Percentiles rank a stretch among this genome's conserved stretches.
Conservation (phyloP, 92 coral and sea anemone genomes). For the Muricea muricata region DNA sequence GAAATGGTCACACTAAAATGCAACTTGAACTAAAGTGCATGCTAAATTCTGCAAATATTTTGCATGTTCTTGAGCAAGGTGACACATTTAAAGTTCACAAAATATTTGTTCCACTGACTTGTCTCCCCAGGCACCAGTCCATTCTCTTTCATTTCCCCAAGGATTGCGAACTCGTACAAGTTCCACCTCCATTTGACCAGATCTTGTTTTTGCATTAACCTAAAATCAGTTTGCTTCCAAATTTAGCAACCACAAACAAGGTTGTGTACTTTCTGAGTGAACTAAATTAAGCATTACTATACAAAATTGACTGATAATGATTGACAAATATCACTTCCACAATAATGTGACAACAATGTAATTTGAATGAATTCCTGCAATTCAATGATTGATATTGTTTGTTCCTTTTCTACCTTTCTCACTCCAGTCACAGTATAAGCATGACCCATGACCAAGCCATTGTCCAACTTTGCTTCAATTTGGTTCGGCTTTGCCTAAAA, state of each 20-base stretch:
- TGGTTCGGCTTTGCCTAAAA: slow-evolving; percentile 89
- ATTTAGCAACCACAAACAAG: neutral
- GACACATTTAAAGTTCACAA: neutral
- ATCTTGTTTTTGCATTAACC: slow-evolving; percentile 71
- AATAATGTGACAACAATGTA: no score
- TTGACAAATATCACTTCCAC: no score
- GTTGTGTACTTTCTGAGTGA: no score
- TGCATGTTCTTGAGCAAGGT: neutral
- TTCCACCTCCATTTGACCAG: slow-evolving; percentile 68
- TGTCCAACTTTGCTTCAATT: slow-evolving; percentile 84
- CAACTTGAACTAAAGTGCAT: no score
- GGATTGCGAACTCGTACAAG: slow-evolving; percentile 94
- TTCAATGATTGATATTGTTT: neutral
- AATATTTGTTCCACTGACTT: slow-evolving; percentile 59
- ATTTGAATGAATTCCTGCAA: no score
- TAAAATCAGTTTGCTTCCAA: neutral
- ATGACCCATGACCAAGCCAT: slow-evolving; percentile 96
- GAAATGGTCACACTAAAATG: no score
- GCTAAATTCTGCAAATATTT: no score
- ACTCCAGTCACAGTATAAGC: slow-evolving; percentile 94
- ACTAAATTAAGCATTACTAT: no score
- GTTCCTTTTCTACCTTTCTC: slow-evolving; percentile 57
- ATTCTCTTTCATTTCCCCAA: slow-evolving; percentile 99
- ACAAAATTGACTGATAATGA: no score
- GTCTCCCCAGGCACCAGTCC: slow-evolving; percentile 98